A percentile compares a stretch with the other conserved stretches of the same genome.
Conservation (phyloP, 2,113 vertebrate species). For the Sinosuthora webbiana region DNA sequence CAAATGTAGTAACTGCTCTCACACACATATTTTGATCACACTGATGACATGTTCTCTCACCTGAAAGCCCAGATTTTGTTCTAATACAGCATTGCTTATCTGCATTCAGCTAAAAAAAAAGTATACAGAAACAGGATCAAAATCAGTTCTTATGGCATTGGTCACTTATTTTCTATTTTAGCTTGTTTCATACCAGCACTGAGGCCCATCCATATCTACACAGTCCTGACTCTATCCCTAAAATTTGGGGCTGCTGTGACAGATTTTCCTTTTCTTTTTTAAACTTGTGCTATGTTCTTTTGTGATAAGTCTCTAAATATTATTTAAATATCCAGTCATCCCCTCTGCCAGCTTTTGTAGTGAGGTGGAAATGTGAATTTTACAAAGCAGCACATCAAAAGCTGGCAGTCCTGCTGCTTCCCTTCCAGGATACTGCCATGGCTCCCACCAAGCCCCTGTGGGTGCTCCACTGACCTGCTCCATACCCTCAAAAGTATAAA, state of each 20-base stretch:
- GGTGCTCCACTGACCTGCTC: not conserved
- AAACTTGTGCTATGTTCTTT: not conserved
- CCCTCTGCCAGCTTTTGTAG: not conserved
- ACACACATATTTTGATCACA: not conserved
- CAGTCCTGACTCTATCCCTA: not conserved
- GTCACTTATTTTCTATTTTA: not conserved
- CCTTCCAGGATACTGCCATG: not conserved
- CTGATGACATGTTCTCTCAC: not conserved
- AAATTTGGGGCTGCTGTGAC: not conserved
- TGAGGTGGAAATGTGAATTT: not conserved
- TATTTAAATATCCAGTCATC: not conserved
- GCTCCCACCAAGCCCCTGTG: fast-evolving
- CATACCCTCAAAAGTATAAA: not conserved
- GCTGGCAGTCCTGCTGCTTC: not conserved
- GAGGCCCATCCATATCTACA: not conserved
- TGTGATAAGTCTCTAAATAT: not conserved
- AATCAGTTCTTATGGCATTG: not conserved
- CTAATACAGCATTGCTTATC: not conserved
- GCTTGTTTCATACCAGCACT: not conserved
- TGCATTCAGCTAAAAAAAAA: not conserved
- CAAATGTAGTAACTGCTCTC: not conserved
- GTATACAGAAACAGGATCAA: not conserved
- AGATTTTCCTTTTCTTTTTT: not conserved
- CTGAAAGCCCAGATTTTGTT: not conserved
- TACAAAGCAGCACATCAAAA: not conserved